phyloP scores from a whole-genome alignment of 2,888 invertebrate species.

The Parochlus steinenii region DNA sequence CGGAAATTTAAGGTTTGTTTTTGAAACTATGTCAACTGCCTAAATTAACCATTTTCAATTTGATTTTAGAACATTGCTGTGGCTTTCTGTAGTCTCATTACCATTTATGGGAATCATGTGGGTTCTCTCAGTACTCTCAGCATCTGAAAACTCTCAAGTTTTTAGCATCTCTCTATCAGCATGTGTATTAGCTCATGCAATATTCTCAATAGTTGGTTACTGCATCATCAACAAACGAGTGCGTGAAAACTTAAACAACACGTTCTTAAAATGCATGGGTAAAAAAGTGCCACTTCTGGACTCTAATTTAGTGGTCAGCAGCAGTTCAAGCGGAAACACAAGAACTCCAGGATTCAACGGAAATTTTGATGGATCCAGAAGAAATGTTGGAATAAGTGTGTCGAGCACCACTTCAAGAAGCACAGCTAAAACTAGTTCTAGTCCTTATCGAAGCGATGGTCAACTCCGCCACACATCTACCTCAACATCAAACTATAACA shows the following conservation, averaged over 20 bases:
- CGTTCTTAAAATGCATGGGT: conserved; percentile 57
- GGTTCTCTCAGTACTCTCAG: conserved; percentile 66
- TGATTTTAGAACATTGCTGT: conserved; percentile 52
- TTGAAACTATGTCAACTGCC: neutral
- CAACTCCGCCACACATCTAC: conserved; percentile 71
- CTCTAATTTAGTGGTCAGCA: conserved; percentile 54
- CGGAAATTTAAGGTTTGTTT: conserved; percentile 52
- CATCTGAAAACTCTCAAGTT: conserved; percentile 52
- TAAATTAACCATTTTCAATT: conserved; percentile 2
- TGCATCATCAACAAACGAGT: conserved; percentile 77
- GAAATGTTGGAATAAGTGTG: conserved; percentile 84
- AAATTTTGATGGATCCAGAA: conserved; percentile 38
- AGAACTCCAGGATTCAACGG: conserved; percentile 19
- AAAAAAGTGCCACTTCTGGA: conserved; percentile 66
- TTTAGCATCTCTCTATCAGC: conserved; percentile 63
- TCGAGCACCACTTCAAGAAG: conserved; percentile 89
- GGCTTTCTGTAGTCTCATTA: conserved; percentile 72
- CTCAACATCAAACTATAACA: conserved; percentile 76
- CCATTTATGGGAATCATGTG: conserved; percentile 74
- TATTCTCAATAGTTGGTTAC: conserved; percentile 71
- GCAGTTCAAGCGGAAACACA: conserved; percentile 42
- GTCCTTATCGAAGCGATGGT: conserved; percentile 77
- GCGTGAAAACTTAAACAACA: conserved; percentile 49
- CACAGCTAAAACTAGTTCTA: conserved; percentile 86
- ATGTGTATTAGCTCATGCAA: conserved; percentile 60